Evolutionary conservation across 2,797 vertebrate genomes (phyloP).

Genomic region (Epinephelus malabaricus): DNA sequence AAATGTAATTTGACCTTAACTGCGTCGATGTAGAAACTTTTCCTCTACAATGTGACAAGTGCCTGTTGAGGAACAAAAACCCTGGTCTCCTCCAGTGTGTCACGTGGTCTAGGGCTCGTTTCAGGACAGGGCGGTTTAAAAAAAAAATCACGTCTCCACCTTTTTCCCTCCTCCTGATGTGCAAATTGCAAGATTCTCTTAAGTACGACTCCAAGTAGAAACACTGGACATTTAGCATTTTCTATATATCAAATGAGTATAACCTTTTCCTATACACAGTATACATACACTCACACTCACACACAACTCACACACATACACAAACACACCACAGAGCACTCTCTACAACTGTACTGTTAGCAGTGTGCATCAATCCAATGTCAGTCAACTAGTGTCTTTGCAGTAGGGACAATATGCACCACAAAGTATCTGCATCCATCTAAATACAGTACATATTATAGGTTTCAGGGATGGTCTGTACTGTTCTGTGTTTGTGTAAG

Average conservation of each 20-base stretch:
- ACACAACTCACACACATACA: conserved; percentile 61
- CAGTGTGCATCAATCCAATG: conserved; percentile 52
- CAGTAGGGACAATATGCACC: conserved; percentile 48
- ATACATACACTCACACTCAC: conserved; percentile 67
- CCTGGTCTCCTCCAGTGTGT: conserved; percentile 75
- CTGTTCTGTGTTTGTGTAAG: conserved; percentile 52
- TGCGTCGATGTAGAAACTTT: conserved; percentile 40
- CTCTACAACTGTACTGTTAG: conserved; percentile 51
- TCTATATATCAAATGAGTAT: conserved; percentile 74
- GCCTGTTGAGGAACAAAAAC: conserved; percentile 60
- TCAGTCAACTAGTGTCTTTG: conserved; percentile 68
- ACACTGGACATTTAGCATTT: conserved; percentile 92
- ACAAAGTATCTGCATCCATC: conserved; percentile 13
- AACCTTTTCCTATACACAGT: conserved; percentile 76
- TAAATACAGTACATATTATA: conserved; percentile 53
- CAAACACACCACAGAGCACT: conserved; percentile 67
- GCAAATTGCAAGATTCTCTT: conserved; percentile 99
- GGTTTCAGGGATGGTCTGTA: conserved; percentile 53
- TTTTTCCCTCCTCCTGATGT: conserved; percentile 94
- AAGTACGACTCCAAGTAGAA: conserved; percentile 93
- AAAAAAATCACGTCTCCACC: conserved; percentile 75
- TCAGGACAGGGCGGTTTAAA: conserved; percentile 62
- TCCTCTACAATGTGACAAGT: conserved; percentile 47
- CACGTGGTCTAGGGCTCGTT: conserved; percentile 60
- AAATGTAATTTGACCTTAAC: conserved; percentile 53